These are phyloP conservation scores for Heliocidaris tuberculata DNA, from an alignment of 35 echinoderm and acorn worm species.

Conservation along the genomic window DNA sequence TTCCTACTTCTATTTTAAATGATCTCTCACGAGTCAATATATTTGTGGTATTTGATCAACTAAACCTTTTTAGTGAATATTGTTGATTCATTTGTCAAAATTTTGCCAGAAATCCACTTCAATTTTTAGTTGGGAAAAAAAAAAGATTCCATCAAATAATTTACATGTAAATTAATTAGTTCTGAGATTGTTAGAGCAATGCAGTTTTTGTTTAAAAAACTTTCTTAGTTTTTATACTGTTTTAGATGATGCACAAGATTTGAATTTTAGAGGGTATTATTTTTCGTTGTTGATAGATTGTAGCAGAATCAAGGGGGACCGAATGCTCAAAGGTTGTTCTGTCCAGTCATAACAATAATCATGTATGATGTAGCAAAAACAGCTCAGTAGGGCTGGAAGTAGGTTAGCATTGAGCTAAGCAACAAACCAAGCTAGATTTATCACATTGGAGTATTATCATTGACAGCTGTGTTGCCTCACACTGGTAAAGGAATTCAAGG, in stretches of 20 bases:
- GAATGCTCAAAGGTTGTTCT: neutral
- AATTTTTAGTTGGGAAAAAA: no score
- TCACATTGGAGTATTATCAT: constrained; percentile 63
- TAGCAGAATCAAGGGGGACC: neutral
- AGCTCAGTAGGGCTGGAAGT: neutral
- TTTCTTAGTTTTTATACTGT: no score
- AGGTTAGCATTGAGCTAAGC: constrained; percentile 20
- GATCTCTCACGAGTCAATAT: no score
- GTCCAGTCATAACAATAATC: neutral
- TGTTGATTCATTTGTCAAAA: no score
- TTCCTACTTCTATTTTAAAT: no score
- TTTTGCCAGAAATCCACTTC: no score
- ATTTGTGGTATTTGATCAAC: no score
- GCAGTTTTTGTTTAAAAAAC: neutral
- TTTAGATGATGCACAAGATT: neutral
- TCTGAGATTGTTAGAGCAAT: neutral
- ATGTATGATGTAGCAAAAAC: neutral
- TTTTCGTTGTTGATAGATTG: no score
- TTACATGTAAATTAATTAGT: no score
- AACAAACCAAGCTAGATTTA: constrained; percentile 60
- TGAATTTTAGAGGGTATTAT: neutral
- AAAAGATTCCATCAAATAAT: no score
- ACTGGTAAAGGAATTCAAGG: constrained; percentile 36
- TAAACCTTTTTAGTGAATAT: no score
- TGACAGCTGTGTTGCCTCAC: constrained; percentile 66